Evolutionary conservation across 2,797 vertebrate genomes (phyloP).

Genomic region (Chelidonichthys spinosus): DNA sequence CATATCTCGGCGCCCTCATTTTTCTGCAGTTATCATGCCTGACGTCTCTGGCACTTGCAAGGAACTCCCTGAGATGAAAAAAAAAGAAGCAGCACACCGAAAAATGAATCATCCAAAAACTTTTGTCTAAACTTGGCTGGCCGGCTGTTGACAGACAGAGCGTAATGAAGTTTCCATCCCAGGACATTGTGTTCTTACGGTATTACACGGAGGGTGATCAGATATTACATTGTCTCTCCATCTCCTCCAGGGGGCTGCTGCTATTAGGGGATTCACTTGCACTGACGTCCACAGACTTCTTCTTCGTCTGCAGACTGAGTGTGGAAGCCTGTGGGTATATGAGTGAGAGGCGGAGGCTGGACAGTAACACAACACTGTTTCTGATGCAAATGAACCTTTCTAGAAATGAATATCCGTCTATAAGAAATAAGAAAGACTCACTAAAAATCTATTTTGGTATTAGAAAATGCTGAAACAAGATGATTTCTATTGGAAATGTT

Average conservation of each 20-base stretch:
- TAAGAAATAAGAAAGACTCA: too few species aligned
- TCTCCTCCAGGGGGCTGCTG: conserved; percentile 49
- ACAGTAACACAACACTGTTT: conserved; percentile 9
- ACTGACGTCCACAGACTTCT: conserved; percentile 4
- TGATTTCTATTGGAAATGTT: too few species aligned
- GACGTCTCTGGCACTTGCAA: conserved; percentile 62
- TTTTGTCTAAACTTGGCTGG: conserved; percentile 70
- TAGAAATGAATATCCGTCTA: too few species aligned
- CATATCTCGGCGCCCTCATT: conserved; percentile 58
- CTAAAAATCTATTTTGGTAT: too few species aligned
- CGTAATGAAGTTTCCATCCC: conserved; percentile 68
- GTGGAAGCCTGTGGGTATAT: conserved; percentile 20
- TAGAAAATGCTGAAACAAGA: neutral
- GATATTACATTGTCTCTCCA: conserved; percentile 60
- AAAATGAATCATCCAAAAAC: conserved; percentile 64
- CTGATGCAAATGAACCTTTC: neutral
- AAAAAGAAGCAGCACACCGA: conserved; percentile 35
- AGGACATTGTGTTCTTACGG: conserved; percentile 61
- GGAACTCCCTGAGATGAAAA: conserved; percentile 45
- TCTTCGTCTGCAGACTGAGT: conserved; percentile 9
- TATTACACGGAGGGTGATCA: conserved; percentile 68
- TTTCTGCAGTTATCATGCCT: conserved; percentile 53
- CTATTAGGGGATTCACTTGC: conserved; percentile 20
- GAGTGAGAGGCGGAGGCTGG: neutral
- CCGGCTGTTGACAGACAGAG: conserved; percentile 61